Conservation (phyloP, 2,888 invertebrate genomes). For the Periphyllus acericola region DNA sequence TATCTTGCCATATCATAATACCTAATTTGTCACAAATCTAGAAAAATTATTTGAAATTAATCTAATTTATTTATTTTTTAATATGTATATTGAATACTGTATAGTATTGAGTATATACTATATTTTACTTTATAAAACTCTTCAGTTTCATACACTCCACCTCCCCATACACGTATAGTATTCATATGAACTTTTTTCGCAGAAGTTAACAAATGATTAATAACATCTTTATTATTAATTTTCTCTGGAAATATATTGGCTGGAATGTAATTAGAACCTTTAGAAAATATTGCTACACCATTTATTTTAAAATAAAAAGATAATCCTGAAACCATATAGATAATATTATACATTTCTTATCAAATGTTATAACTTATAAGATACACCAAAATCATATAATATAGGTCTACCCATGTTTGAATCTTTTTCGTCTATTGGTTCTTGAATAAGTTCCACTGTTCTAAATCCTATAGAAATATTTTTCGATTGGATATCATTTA, state of each 20-base stretch:
- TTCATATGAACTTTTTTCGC: slow-evolving; percentile 86
- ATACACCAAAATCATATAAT: background rate
- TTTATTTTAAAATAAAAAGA: slow-evolving; percentile 91
- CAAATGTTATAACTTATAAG: background rate
- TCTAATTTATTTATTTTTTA: background rate
- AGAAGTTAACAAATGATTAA: slow-evolving; percentile 75
- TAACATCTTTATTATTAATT: slow-evolving; percentile 71
- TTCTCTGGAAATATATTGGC: slow-evolving; percentile 84
- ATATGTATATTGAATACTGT: background rate
- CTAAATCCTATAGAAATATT: slow-evolving; percentile 84
- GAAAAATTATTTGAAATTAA: slow-evolving; percentile 16
- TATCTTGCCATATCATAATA: slow-evolving; percentile 96
- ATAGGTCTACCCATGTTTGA: slow-evolving; percentile 57
- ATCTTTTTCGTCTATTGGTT: slow-evolving; percentile 69
- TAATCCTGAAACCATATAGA: slow-evolving; percentile 70
- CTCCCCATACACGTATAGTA: slow-evolving; percentile 97
- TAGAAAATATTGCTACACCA: slow-evolving; percentile 87
- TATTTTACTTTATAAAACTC: slow-evolving; percentile 77
- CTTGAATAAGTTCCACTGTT: slow-evolving; percentile 84
- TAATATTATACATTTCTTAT: background rate
- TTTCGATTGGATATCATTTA: slow-evolving; percentile 68
- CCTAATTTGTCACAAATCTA: slow-evolving; percentile 85
- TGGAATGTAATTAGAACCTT: slow-evolving; percentile 95
- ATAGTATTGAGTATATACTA: too few species aligned
- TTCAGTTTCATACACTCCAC: slow-evolving; percentile 94